Evolutionary conservation across 2,797 vertebrate species (phyloP).

Genomic region (Macropus fuliginosus): DNA sequence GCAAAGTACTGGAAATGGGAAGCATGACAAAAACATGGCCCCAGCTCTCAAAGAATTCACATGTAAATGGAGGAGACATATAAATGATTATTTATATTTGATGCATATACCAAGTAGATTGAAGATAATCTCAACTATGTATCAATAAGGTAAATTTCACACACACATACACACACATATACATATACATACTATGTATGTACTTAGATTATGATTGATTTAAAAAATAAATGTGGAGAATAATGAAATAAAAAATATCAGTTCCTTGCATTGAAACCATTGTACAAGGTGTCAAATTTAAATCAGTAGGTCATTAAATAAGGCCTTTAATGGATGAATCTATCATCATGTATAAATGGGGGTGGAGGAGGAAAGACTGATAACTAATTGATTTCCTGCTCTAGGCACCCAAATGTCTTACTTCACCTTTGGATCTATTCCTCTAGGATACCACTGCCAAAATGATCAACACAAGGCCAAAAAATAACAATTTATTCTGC

Average conservation of each 20-base stretch:
- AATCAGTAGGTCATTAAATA: constrained; percentile 40
- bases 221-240: constrained; percentile 3
- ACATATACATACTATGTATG: background rate
- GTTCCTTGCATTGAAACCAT: constrained; percentile 29
- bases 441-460: constrained; percentile 68
- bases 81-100: background rate
- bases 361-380: constrained; percentile 29
- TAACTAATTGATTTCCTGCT: constrained; percentile 74
- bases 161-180: no score
- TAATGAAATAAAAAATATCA: constrained; percentile 27
- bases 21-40: background rate
- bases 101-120: background rate
- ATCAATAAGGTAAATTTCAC: background rate
- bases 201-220: background rate
- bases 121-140: background rate
- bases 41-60: background rate
- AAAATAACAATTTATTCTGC: constrained; percentile 71
- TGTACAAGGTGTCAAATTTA: constrained; percentile 1
- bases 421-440: constrained; percentile 63
- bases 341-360: constrained; percentile 42
- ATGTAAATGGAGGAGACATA: background rate
- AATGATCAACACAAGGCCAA: constrained; percentile 74
- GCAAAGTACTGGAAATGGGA: background rate
- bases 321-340: constrained; percentile 32
- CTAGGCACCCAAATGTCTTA: constrained; percentile 69